Percentiles rank a stretch among this genome's conserved stretches.
Evolutionary conservation across 35 echinoderm and acorn worm species (phyloP).

Genomic region (Hemicentrotus pulcherrimus): DNA sequence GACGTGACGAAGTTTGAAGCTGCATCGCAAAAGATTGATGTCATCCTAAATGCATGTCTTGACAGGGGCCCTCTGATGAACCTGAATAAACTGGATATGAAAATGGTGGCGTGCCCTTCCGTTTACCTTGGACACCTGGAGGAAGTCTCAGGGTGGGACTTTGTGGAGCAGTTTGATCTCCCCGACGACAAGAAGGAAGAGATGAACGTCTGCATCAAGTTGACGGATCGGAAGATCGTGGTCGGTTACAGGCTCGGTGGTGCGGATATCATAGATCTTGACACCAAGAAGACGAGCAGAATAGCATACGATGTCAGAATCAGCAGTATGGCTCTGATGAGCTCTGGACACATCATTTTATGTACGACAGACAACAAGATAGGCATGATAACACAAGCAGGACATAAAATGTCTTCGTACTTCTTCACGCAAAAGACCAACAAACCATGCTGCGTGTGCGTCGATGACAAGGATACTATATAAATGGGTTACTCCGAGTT

Average conservation of each 20-base stretch:
- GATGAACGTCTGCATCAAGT: constrained; percentile 13
- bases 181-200: constrained; percentile 26
- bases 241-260: constrained; percentile 31
- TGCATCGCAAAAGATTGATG: neutral
- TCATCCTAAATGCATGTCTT: neutral
- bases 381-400: constrained; percentile 15
- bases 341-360: neutral
- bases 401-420: neutral
- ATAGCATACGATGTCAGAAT: neutral
- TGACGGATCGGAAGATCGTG: constrained; percentile 25
- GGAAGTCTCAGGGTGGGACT: constrained; percentile 23
- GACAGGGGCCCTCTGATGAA: constrained; percentile 1
- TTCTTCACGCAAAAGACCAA: constrained; percentile 38
- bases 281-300: constrained; percentile 21
- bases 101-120: neutral
- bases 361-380: constrained; percentile 20
- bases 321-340: constrained; percentile 17
- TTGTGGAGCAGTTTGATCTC: constrained; percentile 35
- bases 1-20: neutral
- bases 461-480: neutral
- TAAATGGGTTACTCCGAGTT: constrained; percentile 31
- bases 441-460: constrained; percentile 29
- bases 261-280: constrained; percentile 18
- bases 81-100: constrained; percentile 12
- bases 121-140: neutral